phyloP scores from a whole-genome alignment of 2,888 invertebrate genomes.

The Ceriagrion tenellum region DNA sequence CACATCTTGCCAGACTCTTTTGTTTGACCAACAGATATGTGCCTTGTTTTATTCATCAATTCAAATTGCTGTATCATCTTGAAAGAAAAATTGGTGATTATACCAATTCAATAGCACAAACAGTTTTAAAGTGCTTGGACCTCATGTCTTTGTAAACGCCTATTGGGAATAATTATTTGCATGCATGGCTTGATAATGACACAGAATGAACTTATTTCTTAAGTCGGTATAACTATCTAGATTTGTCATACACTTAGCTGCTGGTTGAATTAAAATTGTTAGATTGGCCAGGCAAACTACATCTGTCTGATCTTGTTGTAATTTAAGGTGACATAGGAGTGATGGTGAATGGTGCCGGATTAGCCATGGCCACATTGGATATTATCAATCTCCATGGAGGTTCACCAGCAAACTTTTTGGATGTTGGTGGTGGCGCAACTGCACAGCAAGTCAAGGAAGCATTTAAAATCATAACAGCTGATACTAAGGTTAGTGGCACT shows the following conservation, averaged over 20 bases:
- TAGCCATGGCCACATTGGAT: constrained; percentile 99
- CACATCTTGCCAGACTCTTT: too few relatives aligned
- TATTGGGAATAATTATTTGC: background rate
- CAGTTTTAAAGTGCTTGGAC: too few relatives aligned
- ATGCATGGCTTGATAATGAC: constrained; percentile 45
- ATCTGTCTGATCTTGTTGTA: background rate
- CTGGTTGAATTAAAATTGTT: background rate
- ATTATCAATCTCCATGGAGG: constrained; percentile 98
- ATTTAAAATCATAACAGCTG: constrained; percentile 96
- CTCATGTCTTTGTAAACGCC: too few relatives aligned
- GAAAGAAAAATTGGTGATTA: too few relatives aligned
- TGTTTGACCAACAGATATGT: too few relatives aligned
- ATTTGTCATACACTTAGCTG: background rate
- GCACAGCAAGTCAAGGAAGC: constrained; percentile 94
- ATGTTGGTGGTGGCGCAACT: constrained; percentile 97
- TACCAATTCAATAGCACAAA: too few relatives aligned
- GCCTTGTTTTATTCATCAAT: too few relatives aligned
- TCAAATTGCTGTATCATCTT: too few relatives aligned
- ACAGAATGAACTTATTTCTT: background rate
- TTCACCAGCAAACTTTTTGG: constrained; percentile 96
- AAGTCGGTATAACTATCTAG: constrained; percentile 32
- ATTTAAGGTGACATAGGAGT: constrained; percentile 89
- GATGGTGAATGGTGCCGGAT: constrained; percentile 97
- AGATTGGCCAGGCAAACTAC: background rate
- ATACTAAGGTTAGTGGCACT: constrained; percentile 83